phyloP scores from a whole-genome alignment of 2,888 invertebrate genomes.

The Celastrina argiolus region DNA sequence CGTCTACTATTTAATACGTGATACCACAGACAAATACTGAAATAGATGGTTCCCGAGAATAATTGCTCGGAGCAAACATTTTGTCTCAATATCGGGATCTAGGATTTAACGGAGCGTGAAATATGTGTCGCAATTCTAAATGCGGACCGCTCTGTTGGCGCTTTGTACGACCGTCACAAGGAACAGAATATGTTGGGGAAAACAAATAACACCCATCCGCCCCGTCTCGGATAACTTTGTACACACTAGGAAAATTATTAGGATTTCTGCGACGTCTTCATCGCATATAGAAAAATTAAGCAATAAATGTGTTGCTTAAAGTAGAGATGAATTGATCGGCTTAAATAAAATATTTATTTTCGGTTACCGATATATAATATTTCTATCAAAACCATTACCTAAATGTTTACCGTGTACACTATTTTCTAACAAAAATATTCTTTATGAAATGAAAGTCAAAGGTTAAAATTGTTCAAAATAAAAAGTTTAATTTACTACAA shows the following conservation, averaged over 20 bases:
- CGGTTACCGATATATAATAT: too few species aligned
- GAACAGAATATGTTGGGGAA: conserved; percentile 3
- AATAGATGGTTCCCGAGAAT: conserved; percentile 1
- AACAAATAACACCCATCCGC: background rate
- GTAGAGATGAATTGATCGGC: background rate
- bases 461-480: background rate
- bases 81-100: conserved; percentile 7
- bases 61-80: conserved; percentile 7
- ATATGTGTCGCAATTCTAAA: conserved; percentile 20
- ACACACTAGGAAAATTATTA: background rate
- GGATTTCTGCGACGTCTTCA: background rate
- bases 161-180: background rate
- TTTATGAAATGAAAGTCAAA: background rate
- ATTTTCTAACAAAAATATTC: too few species aligned
- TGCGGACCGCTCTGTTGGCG: conserved; percentile 3
- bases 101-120: conserved; percentile 20
- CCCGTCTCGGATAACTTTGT: background rate
- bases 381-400: too few species aligned
- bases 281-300: background rate
- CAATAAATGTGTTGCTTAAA: background rate
- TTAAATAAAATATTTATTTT: too few species aligned
- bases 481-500: background rate
- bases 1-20: background rate
- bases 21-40: background rate
- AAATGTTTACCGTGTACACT: too few species aligned